Percentiles rank a stretch among this genome's conserved stretches.
Conservation (phyloP, 2,113 vertebrate genomes). For the Raja brachyura region DNA sequence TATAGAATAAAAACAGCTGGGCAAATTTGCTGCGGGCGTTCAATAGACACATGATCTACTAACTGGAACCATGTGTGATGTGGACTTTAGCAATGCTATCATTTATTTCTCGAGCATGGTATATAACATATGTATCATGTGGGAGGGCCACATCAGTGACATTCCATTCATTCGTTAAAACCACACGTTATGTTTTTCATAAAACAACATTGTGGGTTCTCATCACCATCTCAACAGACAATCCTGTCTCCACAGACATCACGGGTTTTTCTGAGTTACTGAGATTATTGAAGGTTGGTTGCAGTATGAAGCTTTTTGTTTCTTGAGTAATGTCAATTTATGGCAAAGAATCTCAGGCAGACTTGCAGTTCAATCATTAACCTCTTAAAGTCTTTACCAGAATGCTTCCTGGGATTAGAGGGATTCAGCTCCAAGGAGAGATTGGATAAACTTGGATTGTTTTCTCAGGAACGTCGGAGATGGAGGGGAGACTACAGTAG, state of each 20-base stretch:
- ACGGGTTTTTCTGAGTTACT: not conserved
- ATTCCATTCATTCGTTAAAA: constrained; percentile 21
- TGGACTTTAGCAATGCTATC: not conserved
- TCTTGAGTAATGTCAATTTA: not conserved
- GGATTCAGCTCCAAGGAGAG: no score
- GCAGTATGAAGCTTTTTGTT: not conserved
- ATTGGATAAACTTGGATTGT: no score
- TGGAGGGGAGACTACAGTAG: no score
- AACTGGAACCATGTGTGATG: constrained; percentile 8
- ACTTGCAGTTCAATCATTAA: not conserved
- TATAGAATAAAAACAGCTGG: constrained; percentile 26
- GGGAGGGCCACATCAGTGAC: not conserved
- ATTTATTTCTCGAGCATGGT: not conserved
- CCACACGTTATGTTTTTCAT: constrained; percentile 14
- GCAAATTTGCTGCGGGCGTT: not conserved
- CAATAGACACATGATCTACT: constrained; percentile 12
- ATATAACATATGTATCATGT: constrained; percentile 3
- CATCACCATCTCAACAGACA: not conserved
- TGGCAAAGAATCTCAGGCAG: not conserved
- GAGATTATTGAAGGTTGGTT: not conserved
- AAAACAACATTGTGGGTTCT: constrained; percentile 5
- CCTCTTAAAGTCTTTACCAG: not conserved
- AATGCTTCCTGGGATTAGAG: no score
- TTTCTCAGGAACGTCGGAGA: no score
- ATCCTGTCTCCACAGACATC: not conserved